These are phyloP conservation scores for Cyanoramphus novaezelandiae DNA, from an alignment of 2,113 vertebrate genomes.

Conservation along the genomic window DNA sequence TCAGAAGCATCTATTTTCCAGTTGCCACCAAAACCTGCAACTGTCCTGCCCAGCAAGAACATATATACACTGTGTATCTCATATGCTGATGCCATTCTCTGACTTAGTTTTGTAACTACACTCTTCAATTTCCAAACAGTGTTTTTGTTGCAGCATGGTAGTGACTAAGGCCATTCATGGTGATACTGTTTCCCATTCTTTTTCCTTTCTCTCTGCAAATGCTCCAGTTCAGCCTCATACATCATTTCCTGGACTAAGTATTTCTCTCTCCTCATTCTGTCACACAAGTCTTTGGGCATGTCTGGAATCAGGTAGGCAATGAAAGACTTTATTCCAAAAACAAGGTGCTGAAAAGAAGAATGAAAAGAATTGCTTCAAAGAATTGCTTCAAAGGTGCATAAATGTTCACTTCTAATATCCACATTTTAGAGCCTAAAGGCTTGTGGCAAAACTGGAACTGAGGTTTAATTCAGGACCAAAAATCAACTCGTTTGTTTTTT, in stretches of 20 bases:
- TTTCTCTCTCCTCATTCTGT: slow-evolving; percentile 84
- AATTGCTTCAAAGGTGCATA: not conserved
- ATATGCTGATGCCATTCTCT: not conserved
- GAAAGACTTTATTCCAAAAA: slow-evolving; percentile 86
- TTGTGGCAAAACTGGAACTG: not conserved
- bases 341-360: slow-evolving; percentile 77
- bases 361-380: slow-evolving; percentile 10
- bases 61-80: not conserved
- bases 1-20: not conserved
- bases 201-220: slow-evolving; percentile 91
- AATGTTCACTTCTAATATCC: not conserved
- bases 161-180: slow-evolving; percentile 96
- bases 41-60: slow-evolving; percentile 13
- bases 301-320: slow-evolving; percentile 87
- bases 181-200: slow-evolving; percentile 93
- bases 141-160: not conserved
- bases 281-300: slow-evolving; percentile 82
- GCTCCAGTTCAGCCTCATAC: slow-evolving; percentile 91
- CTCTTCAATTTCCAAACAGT: not conserved
- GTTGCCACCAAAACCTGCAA: not conserved
- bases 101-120: not conserved
- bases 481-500: not conserved
- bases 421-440: not conserved
- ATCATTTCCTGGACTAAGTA: slow-evolving; percentile 87
- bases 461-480: not conserved